Percentiles rank a stretch among this genome's conserved stretches.
Evolutionary conservation across 2,113 vertebrate species (phyloP).

Genomic region (Centropristis striata): DNA sequence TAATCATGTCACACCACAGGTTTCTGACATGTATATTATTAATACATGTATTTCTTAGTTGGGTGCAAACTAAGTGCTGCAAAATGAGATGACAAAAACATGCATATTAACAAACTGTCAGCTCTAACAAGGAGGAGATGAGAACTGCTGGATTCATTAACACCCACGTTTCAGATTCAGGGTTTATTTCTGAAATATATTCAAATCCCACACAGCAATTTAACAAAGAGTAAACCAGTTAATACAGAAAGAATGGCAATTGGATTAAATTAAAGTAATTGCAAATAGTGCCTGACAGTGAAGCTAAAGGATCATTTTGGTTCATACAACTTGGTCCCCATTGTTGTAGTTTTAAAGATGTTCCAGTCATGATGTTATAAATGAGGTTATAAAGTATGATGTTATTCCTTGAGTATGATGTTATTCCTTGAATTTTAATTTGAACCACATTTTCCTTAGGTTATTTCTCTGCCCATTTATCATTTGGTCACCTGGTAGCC

Average conservation of each 20-base stretch:
- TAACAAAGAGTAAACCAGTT: neutral
- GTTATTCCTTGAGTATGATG: no score
- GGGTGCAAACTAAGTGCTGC: neutral
- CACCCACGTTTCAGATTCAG: neutral
- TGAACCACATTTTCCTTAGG: neutral
- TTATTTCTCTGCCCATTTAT: neutral
- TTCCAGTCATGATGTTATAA: neutral
- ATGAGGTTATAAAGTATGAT: no score
- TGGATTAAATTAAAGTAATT: neutral
- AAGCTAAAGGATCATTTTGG: neutral
- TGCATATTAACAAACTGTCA: neutral
- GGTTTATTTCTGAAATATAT: neutral
- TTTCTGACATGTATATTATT: neutral
- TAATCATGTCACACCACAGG: neutral
- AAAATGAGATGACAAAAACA: constrained; percentile 9
- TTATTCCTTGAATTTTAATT: no score
- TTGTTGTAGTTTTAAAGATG: neutral
- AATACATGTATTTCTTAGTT: neutral
- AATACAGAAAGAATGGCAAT: neutral
- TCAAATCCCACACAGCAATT: neutral
- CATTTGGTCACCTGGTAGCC: neutral
- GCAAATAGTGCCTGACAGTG: neutral
- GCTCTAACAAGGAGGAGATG: neutral
- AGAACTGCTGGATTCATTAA: neutral
- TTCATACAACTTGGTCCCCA: neutral